Conservation (phyloP, 2,797 vertebrate species). For the Naso thynnoides region DNA sequence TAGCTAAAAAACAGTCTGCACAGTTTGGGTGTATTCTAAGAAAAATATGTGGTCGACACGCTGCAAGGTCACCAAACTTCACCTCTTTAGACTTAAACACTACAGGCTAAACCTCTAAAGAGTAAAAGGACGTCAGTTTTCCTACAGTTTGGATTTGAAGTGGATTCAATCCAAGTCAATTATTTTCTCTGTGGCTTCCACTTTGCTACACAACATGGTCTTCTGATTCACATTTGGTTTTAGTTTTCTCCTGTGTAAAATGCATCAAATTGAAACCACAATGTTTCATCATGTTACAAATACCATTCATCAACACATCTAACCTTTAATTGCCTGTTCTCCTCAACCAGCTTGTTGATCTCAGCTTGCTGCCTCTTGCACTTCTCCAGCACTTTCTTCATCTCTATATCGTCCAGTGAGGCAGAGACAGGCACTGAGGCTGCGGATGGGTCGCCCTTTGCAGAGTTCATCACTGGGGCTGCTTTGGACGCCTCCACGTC, state of each 20-base stretch:
- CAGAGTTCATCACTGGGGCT: slow-evolving; percentile 85
- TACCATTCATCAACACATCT: not conserved
- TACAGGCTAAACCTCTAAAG: not conserved
- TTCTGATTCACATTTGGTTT: not conserved
- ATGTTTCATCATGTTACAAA: not conserved
- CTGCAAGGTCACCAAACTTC: not conserved
- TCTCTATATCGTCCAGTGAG: slow-evolving; percentile 89
- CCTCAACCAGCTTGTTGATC: slow-evolving; percentile 91
- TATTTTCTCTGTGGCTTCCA: not conserved
- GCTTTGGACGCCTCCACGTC: slow-evolving; percentile 89
- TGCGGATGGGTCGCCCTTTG: slow-evolving; percentile 84
- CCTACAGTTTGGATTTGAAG: not conserved
- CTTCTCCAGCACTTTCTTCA: slow-evolving; percentile 93
- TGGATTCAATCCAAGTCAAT: not conserved
- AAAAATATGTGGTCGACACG: not conserved
- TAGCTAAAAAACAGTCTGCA: not conserved
- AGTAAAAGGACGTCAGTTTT: not conserved
- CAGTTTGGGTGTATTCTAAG: not conserved
- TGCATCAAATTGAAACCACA: not conserved
- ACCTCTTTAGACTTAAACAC: not conserved
- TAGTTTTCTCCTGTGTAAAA: not conserved
- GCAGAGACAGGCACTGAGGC: slow-evolving; percentile 77
- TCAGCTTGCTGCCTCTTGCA: slow-evolving; percentile 95
- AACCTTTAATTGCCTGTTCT: slow-evolving; percentile 96
- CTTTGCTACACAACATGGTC: not conserved